Base-by-base conservation (phyloP, 2,888 invertebrate genomes). In the Pristionchus arcanus region DNA sequence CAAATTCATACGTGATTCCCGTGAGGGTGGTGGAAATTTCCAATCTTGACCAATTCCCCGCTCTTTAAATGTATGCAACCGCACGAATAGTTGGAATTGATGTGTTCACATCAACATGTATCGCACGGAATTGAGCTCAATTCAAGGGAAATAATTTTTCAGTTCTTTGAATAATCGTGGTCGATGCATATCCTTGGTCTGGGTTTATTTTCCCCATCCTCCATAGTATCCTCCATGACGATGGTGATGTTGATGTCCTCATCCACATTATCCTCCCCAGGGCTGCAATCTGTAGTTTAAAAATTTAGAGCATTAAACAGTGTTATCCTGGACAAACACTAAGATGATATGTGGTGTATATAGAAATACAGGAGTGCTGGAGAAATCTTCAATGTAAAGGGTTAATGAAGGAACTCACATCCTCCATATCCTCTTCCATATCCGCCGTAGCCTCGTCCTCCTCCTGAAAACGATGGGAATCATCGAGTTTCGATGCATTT, bases 161-260 rank as follows among this genome's bases (percentile, higher is more conserved):
- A 16, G 68, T 34, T 16, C 28, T 4, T 31, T 34, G 25, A 71
- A 16, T 34, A 59, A 16, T n/a, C 28, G 13, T 13, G 4, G 25
- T 66, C 28, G 66, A 28, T n/a, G 4, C 66, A 66, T 66, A 66
- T n/a, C 66, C 66, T 25, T 28, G 28, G 16, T 5, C n/a, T 25
- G 13, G 13, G 1, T 28, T 5, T 34, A 34, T 34, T 71, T 71
- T 71, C 68, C 68, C 68, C 68, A 71, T 34, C 68, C 28, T 71
- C 68, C 68, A 16, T 49, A 42, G 42, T 31, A 71, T 71, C 68
- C 63, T 63, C 63, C 63, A n/a, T 63, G 63, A n/a, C n/a, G 63
- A 25, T 63, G 63, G 63, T 63, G 63, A 63, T 63, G 63, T 9
- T 63, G 63, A 5, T 9, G 11, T 31, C 28, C 34, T 34, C 68